Percentiles rank a stretch among this genome's conserved stretches.
These are phyloP conservation scores for Saccopteryx bilineata DNA, from an alignment of 2,113 vertebrate species.

Conservation along the genomic window DNA sequence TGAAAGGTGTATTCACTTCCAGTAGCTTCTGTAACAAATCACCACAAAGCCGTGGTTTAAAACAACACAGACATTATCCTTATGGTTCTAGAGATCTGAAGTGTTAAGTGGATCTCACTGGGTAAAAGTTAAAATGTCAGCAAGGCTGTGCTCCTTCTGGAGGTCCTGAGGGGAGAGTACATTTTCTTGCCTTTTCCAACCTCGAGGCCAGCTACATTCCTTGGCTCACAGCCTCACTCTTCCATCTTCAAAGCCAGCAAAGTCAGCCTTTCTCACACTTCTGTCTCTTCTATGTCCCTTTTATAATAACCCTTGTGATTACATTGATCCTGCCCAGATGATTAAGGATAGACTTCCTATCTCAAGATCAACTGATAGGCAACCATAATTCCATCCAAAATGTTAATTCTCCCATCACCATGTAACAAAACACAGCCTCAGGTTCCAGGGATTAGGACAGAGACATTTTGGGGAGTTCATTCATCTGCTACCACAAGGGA, in stretches of 20 bases:
- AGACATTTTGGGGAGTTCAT: rapidly evolving
- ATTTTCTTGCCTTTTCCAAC: not conserved
- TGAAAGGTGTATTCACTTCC: not conserved
- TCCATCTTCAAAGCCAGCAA: not conserved
- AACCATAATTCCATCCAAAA: not conserved
- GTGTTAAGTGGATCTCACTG: not conserved
- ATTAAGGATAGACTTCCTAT: no score
- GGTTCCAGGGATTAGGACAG: not conserved
- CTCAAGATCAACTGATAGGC: not conserved
- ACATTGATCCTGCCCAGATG: not conserved
- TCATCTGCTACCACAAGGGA: not conserved
- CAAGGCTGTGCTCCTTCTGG: not conserved
- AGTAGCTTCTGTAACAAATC: not conserved
- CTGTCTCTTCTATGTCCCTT: not conserved
- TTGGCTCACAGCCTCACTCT: not conserved
- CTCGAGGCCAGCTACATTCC: not conserved
- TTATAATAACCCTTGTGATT: not conserved
- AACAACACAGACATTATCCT: not conserved
- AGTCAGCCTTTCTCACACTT: not conserved
- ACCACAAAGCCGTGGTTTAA: not conserved
- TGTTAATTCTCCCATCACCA: not conserved
- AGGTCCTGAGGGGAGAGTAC: not conserved
- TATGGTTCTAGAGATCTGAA: not conserved
- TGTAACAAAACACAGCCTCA: not conserved
- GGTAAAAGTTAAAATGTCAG: not conserved